Evolutionary conservation across 2,888 invertebrate species (phyloP), one percentile per base, ranked within the genome.

Genomic region (Hermaeophaga mercurialis): DNA sequence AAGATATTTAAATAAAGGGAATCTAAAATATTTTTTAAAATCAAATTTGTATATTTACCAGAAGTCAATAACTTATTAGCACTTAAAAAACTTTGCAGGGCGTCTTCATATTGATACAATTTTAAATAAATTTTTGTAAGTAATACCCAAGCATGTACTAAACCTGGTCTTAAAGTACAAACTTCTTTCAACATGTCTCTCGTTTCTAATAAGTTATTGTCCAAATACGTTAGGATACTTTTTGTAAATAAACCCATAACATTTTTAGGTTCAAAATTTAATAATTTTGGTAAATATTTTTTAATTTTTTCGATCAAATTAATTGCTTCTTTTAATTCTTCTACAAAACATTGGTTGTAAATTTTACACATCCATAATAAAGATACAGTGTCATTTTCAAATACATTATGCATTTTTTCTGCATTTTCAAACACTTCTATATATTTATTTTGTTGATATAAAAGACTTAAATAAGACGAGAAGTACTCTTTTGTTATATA

Each of bases 291-390:
- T 46, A 81, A 78, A 71, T 83, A 81, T 33, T 75, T 36, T 19
- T 45, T 31, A 31, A 62, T 58, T 38, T 62, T 50, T 9, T 60
- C 53, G 43, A 46, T 56, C 53, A 58, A 54, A 5, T 54, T 62
- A 53, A 63, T 58, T 43, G 53, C 24, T 43, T 67, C 34, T 31
- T 56, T 14, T 44, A 62, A 72, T 56, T 64, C 74, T 70, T 70
- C 78, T 53, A 68, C 71, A 57, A 59, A 70, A 52, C 58, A 59
- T 66, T 86, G 83, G 56, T 81, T 80, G 68, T 81, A 85, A 1
- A 81, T 76, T 67, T 82, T 82, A 66, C 86, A 86, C 54, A 86
- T 80, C 84, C 85, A 85, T 70, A 85, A 84, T 54, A 84, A 74
- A 1, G 83, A 79, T 63, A 79, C 80, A 14, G 75, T 70, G 65